Conservation (phyloP, 1,140 invertebrate species). For the Papilio aristodemus region DNA sequence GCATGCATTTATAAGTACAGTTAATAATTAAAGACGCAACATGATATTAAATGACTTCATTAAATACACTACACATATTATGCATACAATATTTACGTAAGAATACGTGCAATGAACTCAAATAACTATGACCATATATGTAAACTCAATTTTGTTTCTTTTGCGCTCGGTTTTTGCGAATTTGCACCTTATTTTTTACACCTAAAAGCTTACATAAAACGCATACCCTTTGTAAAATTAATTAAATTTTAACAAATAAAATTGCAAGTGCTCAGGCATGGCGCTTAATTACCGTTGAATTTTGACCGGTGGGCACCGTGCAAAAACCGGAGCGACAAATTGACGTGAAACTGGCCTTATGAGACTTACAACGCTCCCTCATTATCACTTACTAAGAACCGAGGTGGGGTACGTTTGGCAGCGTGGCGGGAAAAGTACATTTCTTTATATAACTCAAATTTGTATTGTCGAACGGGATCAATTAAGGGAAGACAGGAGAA, state of each 20-base stretch:
- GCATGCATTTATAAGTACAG: neutral
- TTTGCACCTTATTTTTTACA: neutral
- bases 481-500: no score
- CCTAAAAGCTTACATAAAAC: neutral
- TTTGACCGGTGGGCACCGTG: slow-evolving; percentile 47
- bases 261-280: slow-evolving; percentile 9
- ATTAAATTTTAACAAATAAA: slow-evolving; percentile 30
- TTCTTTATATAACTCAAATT: no score
- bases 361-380: slow-evolving; percentile 38
- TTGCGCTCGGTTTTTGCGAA: slow-evolving; percentile 6
- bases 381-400: slow-evolving; percentile 56
- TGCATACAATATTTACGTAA: slow-evolving; percentile 13
- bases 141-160: neutral
- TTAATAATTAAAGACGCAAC: neutral
- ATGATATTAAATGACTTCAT: slow-evolving; percentile 21
- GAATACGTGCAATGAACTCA: slow-evolving; percentile 28
- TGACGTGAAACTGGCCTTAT: slow-evolving; percentile 39
- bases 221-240: neutral
- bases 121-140: slow-evolving; percentile 23
- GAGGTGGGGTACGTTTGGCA: slow-evolving; percentile 41
- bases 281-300: slow-evolving; percentile 42
- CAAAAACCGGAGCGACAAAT: slow-evolving; percentile 63
- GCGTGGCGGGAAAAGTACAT: slow-evolving; percentile 26
- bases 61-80: neutral
- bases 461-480: no score